Evolutionary conservation across 1,140 invertebrate genomes (phyloP).

Genomic region (Drosophila orosa): DNA sequence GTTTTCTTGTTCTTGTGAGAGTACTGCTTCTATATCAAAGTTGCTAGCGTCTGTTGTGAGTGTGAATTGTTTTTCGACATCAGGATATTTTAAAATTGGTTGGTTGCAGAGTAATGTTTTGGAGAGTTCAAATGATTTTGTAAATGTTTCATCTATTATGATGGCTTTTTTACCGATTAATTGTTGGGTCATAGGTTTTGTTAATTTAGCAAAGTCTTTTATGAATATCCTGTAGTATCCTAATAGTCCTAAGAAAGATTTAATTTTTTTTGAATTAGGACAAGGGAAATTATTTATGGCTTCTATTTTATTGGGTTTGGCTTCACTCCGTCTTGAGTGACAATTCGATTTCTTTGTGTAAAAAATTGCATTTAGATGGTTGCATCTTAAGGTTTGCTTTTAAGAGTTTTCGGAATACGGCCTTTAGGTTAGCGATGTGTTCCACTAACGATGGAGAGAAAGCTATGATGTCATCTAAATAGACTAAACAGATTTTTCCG

Average conservation of each 20-base stretch:
- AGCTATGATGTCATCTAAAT: not conserved
- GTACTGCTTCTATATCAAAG: not conserved
- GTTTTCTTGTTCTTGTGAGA: not conserved
- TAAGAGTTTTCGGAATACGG: not conserved
- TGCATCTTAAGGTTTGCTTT: not conserved
- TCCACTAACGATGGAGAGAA: not conserved
- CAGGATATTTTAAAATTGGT: not conserved
- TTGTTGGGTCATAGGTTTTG: slow-evolving; percentile 1
- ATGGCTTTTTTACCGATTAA: slow-evolving; percentile 2
- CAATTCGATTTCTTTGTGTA: not conserved
- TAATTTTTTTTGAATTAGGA: not conserved
- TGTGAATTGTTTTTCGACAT: not conserved
- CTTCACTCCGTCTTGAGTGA: no score
- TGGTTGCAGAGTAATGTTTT: slow-evolving; percentile 12
- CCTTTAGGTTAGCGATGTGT: not conserved
- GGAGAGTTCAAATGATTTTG: no score
- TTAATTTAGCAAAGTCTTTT: not conserved
- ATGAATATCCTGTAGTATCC: not conserved
- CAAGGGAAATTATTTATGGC: not conserved
- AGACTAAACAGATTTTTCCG: not conserved
- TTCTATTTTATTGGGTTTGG: not conserved
- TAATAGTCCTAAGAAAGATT: not conserved
- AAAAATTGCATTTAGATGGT: not conserved
- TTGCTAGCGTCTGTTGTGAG: slow-evolving; percentile 5
- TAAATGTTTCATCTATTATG: no score